Base-by-base conservation (phyloP, 1,140 invertebrate species). In the Phthorimaea operculella region DNA sequence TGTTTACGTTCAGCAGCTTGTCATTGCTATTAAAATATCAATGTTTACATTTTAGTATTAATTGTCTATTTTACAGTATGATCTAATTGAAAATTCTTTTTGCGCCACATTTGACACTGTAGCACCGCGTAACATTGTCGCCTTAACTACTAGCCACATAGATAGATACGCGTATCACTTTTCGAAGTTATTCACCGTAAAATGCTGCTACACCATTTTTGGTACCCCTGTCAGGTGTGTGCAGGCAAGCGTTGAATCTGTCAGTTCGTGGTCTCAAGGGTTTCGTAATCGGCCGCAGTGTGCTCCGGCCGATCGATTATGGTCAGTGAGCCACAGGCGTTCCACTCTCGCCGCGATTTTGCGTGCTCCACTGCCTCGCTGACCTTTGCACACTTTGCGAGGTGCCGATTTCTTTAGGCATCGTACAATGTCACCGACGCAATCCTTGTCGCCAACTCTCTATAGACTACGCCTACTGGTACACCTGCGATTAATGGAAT, bases 281-380 rank as follows among this genome's bases (percentile, higher is more conserved):
- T 83, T 79, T 79, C 75, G 72, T 76, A 81, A 83, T 56, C 54
- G 50, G 48, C 69, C 60, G 64, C 66, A 68, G 67, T 68, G 66
- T 60, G 60, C 74, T 68, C 67, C 62, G 59, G 52, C 44, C 62
- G 69, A 75, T 79, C 73, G 77, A 79, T 83, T 76, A 74, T 79
- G 77, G 73, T 70, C 74, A 78, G 74, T 75, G 69, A 74, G 73
- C 71, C 69, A 66, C 60, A 68, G 72, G 66, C 74, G 63, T 57
- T 72, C 61, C 61, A 66, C 65, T 72, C 65, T 72, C 66, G 59
- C 60, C 63, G 51, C 57, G 54, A 60, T 64, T 64, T 64, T 54
- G 50, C 60, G 55, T 53, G 57, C 55, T 48, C 45, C 55, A 52
- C 53, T 62, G 54, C 57, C 60, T 58, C 52, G 59, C 12, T 63